These are phyloP conservation scores for Dendrolimus kikuchii DNA, from an alignment of 1,140 invertebrate species.

Conservation along the genomic window DNA sequence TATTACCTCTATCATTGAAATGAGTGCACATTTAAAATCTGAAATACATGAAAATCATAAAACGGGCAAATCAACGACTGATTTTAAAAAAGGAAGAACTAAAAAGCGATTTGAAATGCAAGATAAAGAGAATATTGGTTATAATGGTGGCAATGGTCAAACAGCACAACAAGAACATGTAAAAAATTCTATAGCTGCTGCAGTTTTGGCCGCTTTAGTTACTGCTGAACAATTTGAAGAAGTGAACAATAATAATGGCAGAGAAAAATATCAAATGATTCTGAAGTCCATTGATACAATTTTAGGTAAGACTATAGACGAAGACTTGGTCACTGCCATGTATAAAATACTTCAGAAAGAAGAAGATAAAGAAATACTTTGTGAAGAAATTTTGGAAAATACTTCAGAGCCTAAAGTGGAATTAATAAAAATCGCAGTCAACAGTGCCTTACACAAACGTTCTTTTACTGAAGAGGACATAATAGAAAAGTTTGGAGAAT, in stretches of 20 bases:
- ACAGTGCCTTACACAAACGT: conserved; percentile 48
- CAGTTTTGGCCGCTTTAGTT: conserved; percentile 72
- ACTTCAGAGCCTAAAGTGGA: conserved; percentile 72
- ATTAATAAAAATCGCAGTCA: conserved; percentile 75
- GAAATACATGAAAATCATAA: conserved; percentile 45
- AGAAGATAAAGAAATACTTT: conserved; percentile 60
- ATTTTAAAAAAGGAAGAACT: conserved; percentile 34
- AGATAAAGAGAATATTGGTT: conserved; percentile 17
- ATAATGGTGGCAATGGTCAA: conserved; percentile 29
- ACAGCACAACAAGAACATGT: conserved; percentile 60
- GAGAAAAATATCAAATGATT: conserved; percentile 70
- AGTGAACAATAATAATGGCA: conserved; percentile 64
- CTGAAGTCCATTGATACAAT: conserved; percentile 73
- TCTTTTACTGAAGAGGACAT: conserved; percentile 71
- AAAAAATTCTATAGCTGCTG: conserved; percentile 72
- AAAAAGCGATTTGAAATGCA: conserved; percentile 35
- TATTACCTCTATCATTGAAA: conserved; percentile 67
- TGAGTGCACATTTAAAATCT: conserved; percentile 64
- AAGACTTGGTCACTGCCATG: conserved; percentile 64
- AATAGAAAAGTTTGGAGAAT: conserved; percentile 73
- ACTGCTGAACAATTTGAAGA: conserved; percentile 68
- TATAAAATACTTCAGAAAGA: conserved; percentile 65
- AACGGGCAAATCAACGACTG: conserved; percentile 23
- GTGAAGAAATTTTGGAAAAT: conserved; percentile 70
- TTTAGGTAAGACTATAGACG: conserved; percentile 59